Base-by-base conservation (phyloP, 2,113 vertebrate genomes). In the Oncorhynchus tshawytscha region DNA sequence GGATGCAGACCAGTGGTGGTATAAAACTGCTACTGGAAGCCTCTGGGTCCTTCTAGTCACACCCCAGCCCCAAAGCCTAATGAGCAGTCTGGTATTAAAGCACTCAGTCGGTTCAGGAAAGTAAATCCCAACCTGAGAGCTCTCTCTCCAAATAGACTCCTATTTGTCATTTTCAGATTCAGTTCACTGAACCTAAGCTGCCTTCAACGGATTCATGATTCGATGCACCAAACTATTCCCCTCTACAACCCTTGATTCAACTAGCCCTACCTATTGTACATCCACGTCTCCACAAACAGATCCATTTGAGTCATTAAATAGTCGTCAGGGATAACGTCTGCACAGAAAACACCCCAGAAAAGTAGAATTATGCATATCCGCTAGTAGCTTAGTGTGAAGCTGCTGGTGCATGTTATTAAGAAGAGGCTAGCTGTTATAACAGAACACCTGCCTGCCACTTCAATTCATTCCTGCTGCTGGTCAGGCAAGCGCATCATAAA, bases 331-430 rank as follows among this genome's bases (percentile, higher is more conserved):
- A 54, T 34, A 73, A 67, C 8, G 51, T 74, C 59, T 65, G 27
- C 66, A 31, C 39, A 45, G 39, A 11, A 45, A 45, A 45, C 39
- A 11, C 39, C 3, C 9, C 8, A 45, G 80, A 75, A 83, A 81
- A 86, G 39, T 67, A 67, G 79, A 74, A 85, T 91, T 73, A 81
- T 84, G 73, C 81, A 59, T 13, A 48, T 68, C 59, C 57, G 65
- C 31, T 45, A 16, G 27, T 22, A 57, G 78, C 84, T 82, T 81
- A 76, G 74, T 57, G 54, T 54, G 24, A 71, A 67, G 75, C 70
- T 67, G 77, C 70, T 77, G 78, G 71, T 65, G 84, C 83, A 74
- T 87, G 78, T 85, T 76, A 87, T 85, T 88, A 87, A 39, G n/a
- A 29, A 20, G 79, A 86, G 22, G 39, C 66, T 57, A 54, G 15